Evolutionary conservation across 2,888 invertebrate species (phyloP).

Genomic region (Gari tellinella): DNA sequence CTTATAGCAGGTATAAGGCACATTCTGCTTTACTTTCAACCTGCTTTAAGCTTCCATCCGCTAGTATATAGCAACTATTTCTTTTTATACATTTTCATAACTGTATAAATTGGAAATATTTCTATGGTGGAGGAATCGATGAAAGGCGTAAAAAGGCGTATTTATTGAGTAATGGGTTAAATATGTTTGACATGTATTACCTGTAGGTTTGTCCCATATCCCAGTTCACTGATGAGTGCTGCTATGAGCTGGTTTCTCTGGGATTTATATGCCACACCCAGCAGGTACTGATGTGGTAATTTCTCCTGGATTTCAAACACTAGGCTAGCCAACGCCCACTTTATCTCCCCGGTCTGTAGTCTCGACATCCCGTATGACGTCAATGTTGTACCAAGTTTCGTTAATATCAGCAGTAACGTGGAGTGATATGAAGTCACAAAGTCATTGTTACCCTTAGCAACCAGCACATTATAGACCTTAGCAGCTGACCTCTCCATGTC

Average conservation of each 20-base stretch:
- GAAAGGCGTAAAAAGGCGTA: no score
- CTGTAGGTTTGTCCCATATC: slow-evolving; percentile 28
- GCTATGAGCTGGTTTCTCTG: slow-evolving; percentile 33
- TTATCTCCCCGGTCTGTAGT: slow-evolving; percentile 39
- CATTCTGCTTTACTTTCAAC: no score
- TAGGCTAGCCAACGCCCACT: slow-evolving; percentile 25
- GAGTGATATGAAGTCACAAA: slow-evolving; percentile 26
- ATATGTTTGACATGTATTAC: slow-evolving; percentile 5
- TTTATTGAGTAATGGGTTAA: no score
- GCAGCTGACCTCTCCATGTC: slow-evolving; percentile 43
- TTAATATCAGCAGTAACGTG: slow-evolving; percentile 30
- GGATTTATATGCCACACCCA: slow-evolving; percentile 32
- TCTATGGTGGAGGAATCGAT: no score
- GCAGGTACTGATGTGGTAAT: slow-evolving; percentile 34
- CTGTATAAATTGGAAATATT: no score
- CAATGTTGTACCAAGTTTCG: slow-evolving; percentile 40
- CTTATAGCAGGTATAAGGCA: no score
- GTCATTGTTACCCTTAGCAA: slow-evolving; percentile 29
- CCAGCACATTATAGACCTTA: slow-evolving; percentile 17
- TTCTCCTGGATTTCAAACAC: slow-evolving; percentile 47
- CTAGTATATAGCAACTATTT: no score
- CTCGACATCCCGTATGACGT: slow-evolving; percentile 31
- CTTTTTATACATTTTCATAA: no score
- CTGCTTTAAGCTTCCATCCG: no score
- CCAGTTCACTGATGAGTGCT: slow-evolving; percentile 36